Evolutionary conservation across 2,797 vertebrate species (phyloP).

Genomic region (Clarias platycephalus): DNA sequence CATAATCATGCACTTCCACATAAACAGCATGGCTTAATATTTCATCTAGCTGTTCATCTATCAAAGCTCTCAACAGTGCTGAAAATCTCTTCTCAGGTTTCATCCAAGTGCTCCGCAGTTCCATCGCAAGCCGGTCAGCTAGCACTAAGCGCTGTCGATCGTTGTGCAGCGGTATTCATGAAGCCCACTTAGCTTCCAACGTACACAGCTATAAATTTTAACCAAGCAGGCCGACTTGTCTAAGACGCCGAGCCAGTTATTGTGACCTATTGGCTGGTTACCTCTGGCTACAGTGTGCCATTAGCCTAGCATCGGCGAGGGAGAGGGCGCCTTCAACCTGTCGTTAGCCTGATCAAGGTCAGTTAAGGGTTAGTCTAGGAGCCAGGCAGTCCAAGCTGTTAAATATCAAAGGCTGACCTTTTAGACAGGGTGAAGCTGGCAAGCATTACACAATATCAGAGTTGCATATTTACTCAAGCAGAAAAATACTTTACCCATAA

Average conservation of each 20-base stretch:
- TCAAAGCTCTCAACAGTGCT: not conserved
- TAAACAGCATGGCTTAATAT: constrained; percentile 22
- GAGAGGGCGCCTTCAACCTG: constrained; percentile 27
- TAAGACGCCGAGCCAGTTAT: constrained; percentile 24
- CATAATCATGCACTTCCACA: constrained; percentile 12
- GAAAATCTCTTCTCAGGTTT: constrained; percentile 20
- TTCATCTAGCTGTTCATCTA: constrained; percentile 15
- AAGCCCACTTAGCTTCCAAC: not conserved
- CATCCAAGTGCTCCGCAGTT: not conserved
- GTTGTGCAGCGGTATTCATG: not conserved
- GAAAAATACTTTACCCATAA: not conserved
- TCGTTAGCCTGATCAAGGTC: constrained; percentile 41
- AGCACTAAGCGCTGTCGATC: not conserved
- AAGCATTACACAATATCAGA: not conserved
- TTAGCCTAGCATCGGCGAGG: constrained; percentile 31
- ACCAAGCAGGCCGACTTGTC: constrained; percentile 7
- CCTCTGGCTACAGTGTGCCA: constrained; percentile 31
- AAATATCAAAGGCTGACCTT: constrained; percentile 49
- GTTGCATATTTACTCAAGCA: not conserved
- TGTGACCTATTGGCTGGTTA: constrained; percentile 32
- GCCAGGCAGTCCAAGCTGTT: constrained; percentile 45
- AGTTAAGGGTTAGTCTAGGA: constrained; percentile 44
- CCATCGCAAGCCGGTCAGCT: not conserved
- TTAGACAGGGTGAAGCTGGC: constrained; percentile 31
- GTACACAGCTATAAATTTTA: constrained; percentile 33